These are phyloP conservation scores for Phrixothrix hirtus DNA, from an alignment of 2,888 invertebrate species.

Conservation along the genomic window DNA sequence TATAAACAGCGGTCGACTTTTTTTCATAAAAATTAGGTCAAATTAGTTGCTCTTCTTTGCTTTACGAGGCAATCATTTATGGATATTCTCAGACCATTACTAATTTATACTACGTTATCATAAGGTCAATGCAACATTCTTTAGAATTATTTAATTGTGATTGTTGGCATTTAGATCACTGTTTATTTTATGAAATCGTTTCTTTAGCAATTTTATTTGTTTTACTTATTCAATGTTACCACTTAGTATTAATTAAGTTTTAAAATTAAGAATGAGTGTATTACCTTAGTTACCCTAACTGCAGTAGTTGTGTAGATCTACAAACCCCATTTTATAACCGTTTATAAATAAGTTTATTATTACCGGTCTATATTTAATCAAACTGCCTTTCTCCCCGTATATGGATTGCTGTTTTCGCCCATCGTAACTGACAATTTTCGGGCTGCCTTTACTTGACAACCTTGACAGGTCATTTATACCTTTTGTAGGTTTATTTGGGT, in stretches of 20 bases:
- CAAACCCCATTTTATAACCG: no score
- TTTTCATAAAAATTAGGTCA: constrained; percentile 23
- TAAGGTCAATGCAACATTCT: constrained; percentile 8
- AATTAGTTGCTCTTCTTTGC: constrained; percentile 16
- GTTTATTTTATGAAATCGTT: not conserved
- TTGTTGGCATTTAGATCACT: not conserved
- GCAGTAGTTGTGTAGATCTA: no score
- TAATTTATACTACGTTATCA: constrained; percentile 6
- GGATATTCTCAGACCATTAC: constrained; percentile 12
- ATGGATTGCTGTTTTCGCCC: constrained; percentile 25
- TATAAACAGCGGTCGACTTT: constrained; percentile 20
- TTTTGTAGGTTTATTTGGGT: constrained; percentile 6
- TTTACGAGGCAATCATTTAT: constrained; percentile 12
- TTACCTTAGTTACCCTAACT: no score
- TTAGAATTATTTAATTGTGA: not conserved
- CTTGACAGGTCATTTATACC: constrained; percentile 24
- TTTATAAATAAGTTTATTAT: no score
- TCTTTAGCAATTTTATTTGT: not conserved
- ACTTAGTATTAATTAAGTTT: not conserved
- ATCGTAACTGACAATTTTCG: constrained; percentile 19
- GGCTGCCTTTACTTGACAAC: constrained; percentile 11
- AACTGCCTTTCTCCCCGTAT: constrained; percentile 34
- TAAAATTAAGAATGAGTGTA: no score
- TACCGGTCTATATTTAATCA: no score
- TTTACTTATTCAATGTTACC: not conserved